A percentile compares a stretch with the other conserved stretches of the same genome.
These are phyloP conservation scores for Pteronura brasiliensis DNA, from an alignment of 2,113 vertebrate species.

Conservation along the genomic window DNA sequence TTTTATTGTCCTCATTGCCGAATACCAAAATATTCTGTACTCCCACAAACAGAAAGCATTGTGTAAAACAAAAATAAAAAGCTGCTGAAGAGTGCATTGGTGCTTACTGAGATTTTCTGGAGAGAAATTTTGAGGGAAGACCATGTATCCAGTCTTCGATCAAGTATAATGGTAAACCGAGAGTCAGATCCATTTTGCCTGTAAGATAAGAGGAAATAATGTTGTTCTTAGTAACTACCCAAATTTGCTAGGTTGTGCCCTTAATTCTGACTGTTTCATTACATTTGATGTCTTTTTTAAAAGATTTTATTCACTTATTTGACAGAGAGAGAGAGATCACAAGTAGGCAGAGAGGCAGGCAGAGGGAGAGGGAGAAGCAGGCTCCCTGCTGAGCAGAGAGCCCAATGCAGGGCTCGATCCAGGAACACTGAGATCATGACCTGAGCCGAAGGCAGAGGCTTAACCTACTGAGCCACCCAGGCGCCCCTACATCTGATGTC, in stretches of 20 bases:
- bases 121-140: constrained; percentile 94
- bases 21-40: background rate
- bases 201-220: constrained; percentile 56
- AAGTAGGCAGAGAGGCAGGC: too few relatives aligned
- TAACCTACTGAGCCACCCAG: too few relatives aligned
- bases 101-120: constrained; percentile 92
- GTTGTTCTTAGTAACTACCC: background rate
- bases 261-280: constrained; percentile 28
- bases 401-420: too few relatives aligned
- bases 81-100: background rate
- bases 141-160: constrained; percentile 96
- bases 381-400: too few relatives aligned
- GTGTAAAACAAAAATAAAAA: constrained; percentile 31
- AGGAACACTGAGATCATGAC: too few relatives aligned
- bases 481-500: background rate
- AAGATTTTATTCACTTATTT: too few relatives aligned
- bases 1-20: background rate
- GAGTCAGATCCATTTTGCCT: constrained; percentile 91
- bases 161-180: constrained; percentile 96
- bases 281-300: background rate
- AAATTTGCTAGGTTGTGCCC: background rate
- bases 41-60: background rate
- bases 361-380: too few relatives aligned
- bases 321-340: too few relatives aligned
- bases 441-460: too few relatives aligned